A percentile compares a stretch with the other conserved stretches of the same genome.
Evolutionary conservation across 2,888 invertebrate species (phyloP).

Genomic region (Athalia cordata): DNA sequence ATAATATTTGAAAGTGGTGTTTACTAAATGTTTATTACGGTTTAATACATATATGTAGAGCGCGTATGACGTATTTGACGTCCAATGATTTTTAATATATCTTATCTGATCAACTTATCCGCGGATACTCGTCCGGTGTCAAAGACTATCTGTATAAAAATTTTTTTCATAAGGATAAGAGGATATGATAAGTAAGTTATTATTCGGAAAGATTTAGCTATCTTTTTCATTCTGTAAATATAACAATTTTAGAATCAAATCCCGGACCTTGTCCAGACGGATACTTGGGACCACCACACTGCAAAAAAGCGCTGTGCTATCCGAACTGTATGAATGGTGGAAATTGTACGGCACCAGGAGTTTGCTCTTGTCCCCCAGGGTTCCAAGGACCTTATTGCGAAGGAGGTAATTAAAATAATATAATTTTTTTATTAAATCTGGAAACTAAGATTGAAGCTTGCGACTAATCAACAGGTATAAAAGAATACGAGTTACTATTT

Average conservation of each 20-base stretch:
- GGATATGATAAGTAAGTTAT: too few relatives aligned
- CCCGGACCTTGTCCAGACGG: conserved; percentile 93
- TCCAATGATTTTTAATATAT: too few relatives aligned
- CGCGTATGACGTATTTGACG: too few relatives aligned
- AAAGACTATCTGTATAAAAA: too few relatives aligned
- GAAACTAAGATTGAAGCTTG: too few relatives aligned
- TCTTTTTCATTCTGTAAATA: not conserved
- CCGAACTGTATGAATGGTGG: conserved; percentile 96
- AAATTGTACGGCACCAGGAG: conserved; percentile 91
- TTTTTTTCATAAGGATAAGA: too few relatives aligned
- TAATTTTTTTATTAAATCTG: not conserved
- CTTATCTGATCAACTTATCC: too few relatives aligned
- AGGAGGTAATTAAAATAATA: conserved; percentile 80
- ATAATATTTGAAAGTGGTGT: too few relatives aligned
- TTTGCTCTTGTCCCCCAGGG: conserved; percentile 91
- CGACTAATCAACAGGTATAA: not conserved
- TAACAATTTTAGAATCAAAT: conserved; percentile 81
- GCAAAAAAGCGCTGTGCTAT: conserved; percentile 92
- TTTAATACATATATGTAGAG: too few relatives aligned
- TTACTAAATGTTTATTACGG: too few relatives aligned
- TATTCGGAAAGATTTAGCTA: too few relatives aligned
- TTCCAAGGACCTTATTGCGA: conserved; percentile 94
- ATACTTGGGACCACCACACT: conserved; percentile 90
- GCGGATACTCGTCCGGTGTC: too few relatives aligned
- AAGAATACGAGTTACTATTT: conserved; percentile 3